Base-by-base conservation (phyloP, 2,888 invertebrate species). In the Hydraecia micacea region DNA sequence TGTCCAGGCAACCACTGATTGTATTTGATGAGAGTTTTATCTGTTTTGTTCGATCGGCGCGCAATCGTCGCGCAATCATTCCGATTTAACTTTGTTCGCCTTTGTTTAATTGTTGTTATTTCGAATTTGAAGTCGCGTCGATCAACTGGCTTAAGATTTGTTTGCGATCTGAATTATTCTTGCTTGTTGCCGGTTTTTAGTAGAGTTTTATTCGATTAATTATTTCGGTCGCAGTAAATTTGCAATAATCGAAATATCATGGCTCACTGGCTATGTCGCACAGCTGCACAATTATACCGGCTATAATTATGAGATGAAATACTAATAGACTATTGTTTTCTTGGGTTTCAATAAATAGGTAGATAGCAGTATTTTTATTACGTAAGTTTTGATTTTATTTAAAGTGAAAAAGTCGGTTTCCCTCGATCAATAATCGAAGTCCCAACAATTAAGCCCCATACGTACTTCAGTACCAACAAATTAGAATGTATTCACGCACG, bases 1-100 rank as follows among this genome's bases (percentile, higher is more conserved):
- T 94, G 96, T 95, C 94, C 95, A 94, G 94, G 93, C 95, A 91
- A 90, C 92, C 93, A 91, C 94, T 94, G 96, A 96, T 96, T 96
- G 95, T 96, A 95, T 96, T 96, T 96, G 96, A 96, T 95, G 95
- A 94, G 94, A 95, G 93, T 96, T 96, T 96, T 95, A 96, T 96
- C 95, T 95, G 94, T 95, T 95, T 93, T 90, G 91, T 93, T 92
- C 93, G 93, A 94, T 94, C 93, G 89, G 86, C 86, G 82, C 91
- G 91, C 91, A 91, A 94, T 94, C 92, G 91, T 91, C 91, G 90
- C 90, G 88, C 93, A 93, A 94, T 94, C 92, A 91, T 88, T 86
- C 87, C 91, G 91, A 93, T 94, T 93, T 91, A 94, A 95, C 92
- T 95, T 94, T 91, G 91, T 91, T 91, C 88, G 87, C 90, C 89